Base-by-base conservation (phyloP, 2,888 invertebrate species). In the Epistrophella euchroma region DNA sequence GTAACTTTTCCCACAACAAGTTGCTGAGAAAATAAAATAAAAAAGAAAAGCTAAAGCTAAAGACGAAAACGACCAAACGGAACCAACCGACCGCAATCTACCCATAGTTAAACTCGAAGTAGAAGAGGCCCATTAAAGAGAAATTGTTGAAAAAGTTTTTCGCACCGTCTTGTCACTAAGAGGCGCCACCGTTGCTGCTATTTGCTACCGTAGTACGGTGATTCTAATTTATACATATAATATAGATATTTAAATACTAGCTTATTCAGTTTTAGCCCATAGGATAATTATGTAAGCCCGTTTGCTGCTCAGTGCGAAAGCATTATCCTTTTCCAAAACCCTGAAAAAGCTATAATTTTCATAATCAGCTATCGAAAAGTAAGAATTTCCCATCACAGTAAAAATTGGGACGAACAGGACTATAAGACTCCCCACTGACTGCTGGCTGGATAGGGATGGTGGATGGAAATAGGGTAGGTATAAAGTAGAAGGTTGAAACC, bases 1-100 rank as follows among this genome's bases (percentile, higher is more conserved):
- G 81, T 77, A 85, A 85, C 68, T 80, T 80, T 70, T 66, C 25
- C 68, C 47, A 75, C 85, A 85, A 81, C 85, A 85, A 85, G 85
- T 85, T 81, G 80, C 68, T 7, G 22, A 47, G 19, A 35, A 15
- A n/a, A n/a, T n/a, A n/a, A n/a, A n/a, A n/a, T n/a, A n/a, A n/a
- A 35, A 32, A 62, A 62, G 22, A 5, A 13, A 56, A 28, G 7
- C 19, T 17, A 13, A 56, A 28, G 7, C 19, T 17, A 37, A 52
- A 22, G 50, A 35, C 60, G 25, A 15, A 22, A 47, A 19, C 17
- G 28, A 55, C 55, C 19, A 68, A 56, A 56, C 37, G 50, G 35
- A 47, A 62, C 71, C 32, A 58, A 6, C 71, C 55, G 2, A 45
- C 60, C 19, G 25, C 17, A 40, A 37, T 17, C 4, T 55, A 40